Conservation (phyloP, 2,797 vertebrate species). For the Neomorphus geoffroyi region DNA sequence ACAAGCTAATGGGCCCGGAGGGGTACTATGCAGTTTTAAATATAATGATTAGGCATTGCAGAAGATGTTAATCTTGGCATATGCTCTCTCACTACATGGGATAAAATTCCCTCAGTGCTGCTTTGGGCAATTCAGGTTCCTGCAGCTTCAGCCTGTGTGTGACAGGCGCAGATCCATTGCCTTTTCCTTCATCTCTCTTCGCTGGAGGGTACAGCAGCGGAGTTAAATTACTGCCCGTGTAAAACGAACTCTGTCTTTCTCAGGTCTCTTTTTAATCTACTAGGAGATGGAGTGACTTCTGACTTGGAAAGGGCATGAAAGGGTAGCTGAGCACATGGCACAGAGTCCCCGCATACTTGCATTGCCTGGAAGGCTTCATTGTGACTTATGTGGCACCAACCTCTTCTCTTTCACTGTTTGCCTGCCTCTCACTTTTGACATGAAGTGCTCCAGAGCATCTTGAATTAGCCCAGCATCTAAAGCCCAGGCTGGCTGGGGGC, state of each 20-base stretch:
- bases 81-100: not conserved
- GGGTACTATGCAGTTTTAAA: not conserved
- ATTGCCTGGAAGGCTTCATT: not conserved
- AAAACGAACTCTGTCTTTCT: constrained; percentile 15
- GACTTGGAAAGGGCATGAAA: constrained; percentile 25
- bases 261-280: constrained; percentile 27
- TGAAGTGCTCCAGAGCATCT: constrained; percentile 21
- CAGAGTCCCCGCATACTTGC: not conserved
- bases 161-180: not conserved
- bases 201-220: not conserved
- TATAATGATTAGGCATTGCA: not conserved
- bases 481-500: not conserved
- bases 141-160: not conserved
- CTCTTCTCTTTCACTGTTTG: constrained; percentile 18
- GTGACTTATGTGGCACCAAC: not conserved
- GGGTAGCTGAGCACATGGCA: constrained; percentile 16
- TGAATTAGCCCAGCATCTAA: constrained; percentile 12
- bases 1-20: not conserved
- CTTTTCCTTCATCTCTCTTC: not conserved
- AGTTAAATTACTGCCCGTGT: constrained; percentile 41
- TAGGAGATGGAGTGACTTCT: constrained; percentile 20
- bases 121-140: not conserved
- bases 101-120: not conserved
- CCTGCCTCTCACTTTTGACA: not conserved
- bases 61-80: not conserved